Evolutionary conservation across 2,113 vertebrate genomes (phyloP).

Genomic region (Seriola rivoliana): DNA sequence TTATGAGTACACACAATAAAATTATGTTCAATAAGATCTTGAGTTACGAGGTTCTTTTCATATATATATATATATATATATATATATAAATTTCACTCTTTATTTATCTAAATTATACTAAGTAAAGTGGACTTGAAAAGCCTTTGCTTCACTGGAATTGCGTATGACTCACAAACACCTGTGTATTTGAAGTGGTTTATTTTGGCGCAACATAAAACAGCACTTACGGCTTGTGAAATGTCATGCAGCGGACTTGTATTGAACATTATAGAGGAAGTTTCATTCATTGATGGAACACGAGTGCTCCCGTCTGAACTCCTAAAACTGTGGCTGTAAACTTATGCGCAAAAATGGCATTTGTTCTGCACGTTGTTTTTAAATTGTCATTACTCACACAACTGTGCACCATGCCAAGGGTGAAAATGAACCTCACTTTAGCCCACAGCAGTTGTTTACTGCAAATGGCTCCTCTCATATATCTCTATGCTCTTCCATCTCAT

Average conservation of each 20-base stretch:
- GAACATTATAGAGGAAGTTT: conserved; percentile 5
- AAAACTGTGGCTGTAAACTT: not conserved
- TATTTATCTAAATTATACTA: not conserved
- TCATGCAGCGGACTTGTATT: conserved; percentile 6
- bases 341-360: not conserved
- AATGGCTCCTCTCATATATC: conserved; percentile 20
- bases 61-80: too few relatives aligned
- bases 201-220: conserved; percentile 22
- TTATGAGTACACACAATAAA: not conserved
- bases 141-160: not conserved
- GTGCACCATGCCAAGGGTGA: not conserved
- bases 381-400: not conserved
- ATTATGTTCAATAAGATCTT: not conserved
- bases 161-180: not conserved
- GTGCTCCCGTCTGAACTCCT: not conserved
- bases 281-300: not conserved
- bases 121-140: conserved; percentile 1
- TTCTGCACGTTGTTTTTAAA: not conserved
- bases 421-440: conserved; percentile 9
- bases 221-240: not conserved
- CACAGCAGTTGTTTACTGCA: conserved; percentile 5
- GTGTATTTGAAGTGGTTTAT: conserved; percentile 15
- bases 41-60: not conserved
- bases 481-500: conserved; percentile 24
- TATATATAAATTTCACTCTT: too few relatives aligned